Conservation (phyloP, 2,888 invertebrate genomes). For the Apantesis nais region DNA sequence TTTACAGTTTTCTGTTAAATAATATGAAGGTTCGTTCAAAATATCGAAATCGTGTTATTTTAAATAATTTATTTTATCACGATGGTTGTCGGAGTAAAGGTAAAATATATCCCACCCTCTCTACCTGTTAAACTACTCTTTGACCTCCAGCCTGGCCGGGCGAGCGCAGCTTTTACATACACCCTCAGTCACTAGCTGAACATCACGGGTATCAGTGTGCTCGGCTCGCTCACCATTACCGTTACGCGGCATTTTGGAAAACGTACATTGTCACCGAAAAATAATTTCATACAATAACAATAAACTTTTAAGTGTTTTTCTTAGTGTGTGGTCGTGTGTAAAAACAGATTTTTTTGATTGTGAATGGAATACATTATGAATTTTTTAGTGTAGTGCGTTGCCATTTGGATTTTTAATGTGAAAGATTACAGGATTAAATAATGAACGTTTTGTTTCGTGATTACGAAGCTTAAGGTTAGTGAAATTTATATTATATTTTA, state of each 20-base stretch:
- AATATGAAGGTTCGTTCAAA: too few species aligned
- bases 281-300: slow-evolving; percentile 29
- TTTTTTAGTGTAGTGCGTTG: slow-evolving; percentile 45
- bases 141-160: slow-evolving; percentile 77
- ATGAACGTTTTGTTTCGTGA: slow-evolving; percentile 53
- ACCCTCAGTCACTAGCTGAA: slow-evolving; percentile 77
- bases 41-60: neutral
- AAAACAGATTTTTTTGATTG: slow-evolving; percentile 16
- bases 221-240: slow-evolving; percentile 29
- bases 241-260: slow-evolving; percentile 62
- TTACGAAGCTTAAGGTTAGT: slow-evolving; percentile 46
- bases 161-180: slow-evolving; percentile 70
- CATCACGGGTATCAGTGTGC: slow-evolving; percentile 47
- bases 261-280: slow-evolving; percentile 53
- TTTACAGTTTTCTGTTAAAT: too few species aligned
- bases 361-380: slow-evolving; percentile 38
- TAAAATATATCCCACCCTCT: slow-evolving; percentile 28
- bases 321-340: slow-evolving; percentile 35
- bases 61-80: neutral
- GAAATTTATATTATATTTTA: slow-evolving; percentile 23
- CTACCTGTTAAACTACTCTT: slow-evolving; percentile 58
- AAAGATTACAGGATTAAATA: slow-evolving; percentile 49
- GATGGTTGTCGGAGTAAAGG: slow-evolving; percentile 14
- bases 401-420: slow-evolving; percentile 52
- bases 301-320: slow-evolving; percentile 37